Evolutionary conservation across 2,113 vertebrate species (phyloP), one percentile per base, ranked within the genome.

Genomic region (Stegastes partitus): DNA sequence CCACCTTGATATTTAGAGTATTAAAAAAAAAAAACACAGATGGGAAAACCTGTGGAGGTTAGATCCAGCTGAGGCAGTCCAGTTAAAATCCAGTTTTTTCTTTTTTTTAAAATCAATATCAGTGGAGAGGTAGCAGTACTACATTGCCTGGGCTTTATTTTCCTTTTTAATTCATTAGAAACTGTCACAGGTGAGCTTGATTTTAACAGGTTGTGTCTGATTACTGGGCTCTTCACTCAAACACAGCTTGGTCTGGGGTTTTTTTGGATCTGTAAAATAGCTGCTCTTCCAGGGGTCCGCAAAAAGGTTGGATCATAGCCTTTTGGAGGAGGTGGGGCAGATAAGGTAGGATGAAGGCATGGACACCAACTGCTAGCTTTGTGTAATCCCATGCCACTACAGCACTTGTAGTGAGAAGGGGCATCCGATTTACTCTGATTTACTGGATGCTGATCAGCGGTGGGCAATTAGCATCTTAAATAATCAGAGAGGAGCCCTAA

Each of bases 361-460:
- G 19, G 57, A 65, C 68, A 54, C 58, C 63, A 34, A 62, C 82
- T 51, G 63, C 63, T 63, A 34, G 49, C 15, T 69, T 23, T 47
- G 47, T 68, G 68, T 73, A 81, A 69, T 63, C 55, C 58, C 22
- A 39, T 37, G 55, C 37, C 54, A 53, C 65, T 47, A 34, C 25
- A 16, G 65, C 65, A 75, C 44, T 18, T 79, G n/a, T 14, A 34
- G 37, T 34, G 62, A 59, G 34, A 50, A 25, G 10, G 6, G 49
- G 25, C 45, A 75, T 83, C 45, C 53, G 56, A 65, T 72, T 61
- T 12, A 31, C 21, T 56, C 25, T 49, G 45, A 73, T 69, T 78
- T 28, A 65, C 21, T 42, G 69, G 69, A 78, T 51, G 65, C 51
- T 81, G 77, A 81, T 71, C 65, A 83, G 47, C 16, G 10, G 39